phyloP scores from a whole-genome alignment of 2,797 vertebrate genomes.

The Lepus oiostolus region DNA sequence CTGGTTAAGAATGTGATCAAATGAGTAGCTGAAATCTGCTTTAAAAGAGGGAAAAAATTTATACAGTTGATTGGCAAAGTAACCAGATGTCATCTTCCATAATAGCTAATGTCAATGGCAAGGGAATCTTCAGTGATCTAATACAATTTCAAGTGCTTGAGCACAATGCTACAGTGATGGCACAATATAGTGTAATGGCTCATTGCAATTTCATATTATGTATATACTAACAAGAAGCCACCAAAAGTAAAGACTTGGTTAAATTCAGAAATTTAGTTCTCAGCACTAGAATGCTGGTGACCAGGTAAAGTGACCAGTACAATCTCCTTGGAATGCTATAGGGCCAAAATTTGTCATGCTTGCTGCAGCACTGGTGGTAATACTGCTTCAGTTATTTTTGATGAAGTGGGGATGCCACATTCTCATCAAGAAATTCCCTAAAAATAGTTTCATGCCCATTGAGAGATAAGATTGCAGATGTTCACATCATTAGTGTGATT shows the following conservation, averaged over 20 bases:
- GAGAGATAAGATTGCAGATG: conserved; percentile 46
- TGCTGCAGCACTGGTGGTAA: not conserved
- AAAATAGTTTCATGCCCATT: conserved; percentile 20
- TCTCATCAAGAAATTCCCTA: conserved; percentile 19
- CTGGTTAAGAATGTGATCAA: too few species aligned
- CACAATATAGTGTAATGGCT: conserved; percentile 33
- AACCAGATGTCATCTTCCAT: not conserved
- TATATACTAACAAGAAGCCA: not conserved
- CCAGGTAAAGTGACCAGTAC: not conserved
- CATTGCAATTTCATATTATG: conserved; percentile 39
- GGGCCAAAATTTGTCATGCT: not conserved
- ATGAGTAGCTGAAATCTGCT: not conserved
- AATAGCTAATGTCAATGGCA: conserved; percentile 6
- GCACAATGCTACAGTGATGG: not conserved
- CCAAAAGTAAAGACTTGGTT: not conserved
- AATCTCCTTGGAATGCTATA: not conserved
- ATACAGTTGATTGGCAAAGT: not conserved
- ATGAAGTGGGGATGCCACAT: not conserved
- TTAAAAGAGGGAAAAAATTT: not conserved
- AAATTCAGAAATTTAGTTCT: conserved; percentile 30
- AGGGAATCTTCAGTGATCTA: not conserved
- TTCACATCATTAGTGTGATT: conserved; percentile 52
- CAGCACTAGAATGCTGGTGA: not conserved
- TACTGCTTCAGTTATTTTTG: not conserved
- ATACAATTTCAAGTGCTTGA: not conserved